A percentile compares a stretch with the other conserved stretches of the same genome.
phyloP scores from a whole-genome alignment of 2,888 invertebrate genomes.

The Gryllus longicercus region DNA sequence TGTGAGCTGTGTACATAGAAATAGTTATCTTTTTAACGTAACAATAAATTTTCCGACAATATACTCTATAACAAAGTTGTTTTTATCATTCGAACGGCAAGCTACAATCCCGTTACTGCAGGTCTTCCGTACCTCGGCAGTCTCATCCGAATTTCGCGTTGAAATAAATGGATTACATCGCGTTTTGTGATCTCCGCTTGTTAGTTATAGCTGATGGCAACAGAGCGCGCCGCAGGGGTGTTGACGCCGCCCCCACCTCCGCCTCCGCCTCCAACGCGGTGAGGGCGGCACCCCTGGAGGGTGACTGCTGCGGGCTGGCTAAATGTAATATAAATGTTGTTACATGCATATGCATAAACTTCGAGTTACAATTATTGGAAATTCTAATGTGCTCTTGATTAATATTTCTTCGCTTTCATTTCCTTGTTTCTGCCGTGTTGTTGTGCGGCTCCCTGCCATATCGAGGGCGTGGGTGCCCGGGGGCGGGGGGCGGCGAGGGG shows the following conservation, averaged over 20 bases:
- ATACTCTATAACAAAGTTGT: no score
- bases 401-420: constrained; percentile 22
- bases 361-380: constrained; percentile 17
- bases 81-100: no score
- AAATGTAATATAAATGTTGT: constrained; percentile 33
- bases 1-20: no score
- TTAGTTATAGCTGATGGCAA: constrained; percentile 11
- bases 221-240: no score
- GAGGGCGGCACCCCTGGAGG: background rate
- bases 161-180: constrained; percentile 27
- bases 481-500: background rate
- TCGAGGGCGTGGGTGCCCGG: background rate
- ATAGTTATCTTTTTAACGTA: no score
- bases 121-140: no score
- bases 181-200: constrained; percentile 12
- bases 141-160: background rate
- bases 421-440: constrained; percentile 19
- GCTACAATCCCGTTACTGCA: no score
- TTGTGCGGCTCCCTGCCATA: background rate
- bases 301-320: background rate
- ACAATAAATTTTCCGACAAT: no score
- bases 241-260: background rate
- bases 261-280: background rate
- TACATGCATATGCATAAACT: constrained; percentile 34
- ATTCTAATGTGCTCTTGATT: constrained; percentile 26